These are phyloP conservation scores for Lamproptera curius DNA, from an alignment of 2,888 invertebrate species.

Conservation along the genomic window DNA sequence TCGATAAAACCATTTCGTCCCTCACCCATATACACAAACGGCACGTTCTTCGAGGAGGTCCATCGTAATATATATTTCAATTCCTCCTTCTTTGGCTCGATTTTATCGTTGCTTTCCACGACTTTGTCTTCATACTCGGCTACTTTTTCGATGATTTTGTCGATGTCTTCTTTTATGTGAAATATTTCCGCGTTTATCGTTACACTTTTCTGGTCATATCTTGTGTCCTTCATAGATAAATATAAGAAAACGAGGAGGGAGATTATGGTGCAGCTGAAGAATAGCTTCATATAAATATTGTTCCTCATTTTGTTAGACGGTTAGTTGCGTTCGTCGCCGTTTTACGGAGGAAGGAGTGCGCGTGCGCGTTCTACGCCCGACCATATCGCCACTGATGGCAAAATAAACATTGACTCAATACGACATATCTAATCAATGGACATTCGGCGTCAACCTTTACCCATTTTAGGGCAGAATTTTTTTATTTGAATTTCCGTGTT, in stretches of 20 bases:
- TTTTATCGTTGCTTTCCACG: not conserved
- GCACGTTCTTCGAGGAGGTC: slow-evolving; percentile 39
- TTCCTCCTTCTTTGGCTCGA: slow-evolving; percentile 8
- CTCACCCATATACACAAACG: slow-evolving; percentile 42
- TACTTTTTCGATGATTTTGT: slow-evolving; percentile 14
- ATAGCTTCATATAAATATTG: slow-evolving; percentile 20
- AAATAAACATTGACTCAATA: slow-evolving; percentile 16
- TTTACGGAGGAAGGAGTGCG: slow-evolving; percentile 2
- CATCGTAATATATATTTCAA: slow-evolving; percentile 50
- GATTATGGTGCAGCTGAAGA: slow-evolving; percentile 21
- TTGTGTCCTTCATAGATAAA: slow-evolving; percentile 22
- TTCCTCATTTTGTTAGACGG: slow-evolving; percentile 21
- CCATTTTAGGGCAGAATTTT: not conserved
- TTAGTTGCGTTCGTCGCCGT: slow-evolving; percentile 3
- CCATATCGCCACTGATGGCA: slow-evolving; percentile 17
- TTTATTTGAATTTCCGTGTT: too few relatives aligned
- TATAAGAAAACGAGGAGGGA: slow-evolving; percentile 24
- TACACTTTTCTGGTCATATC: slow-evolving; percentile 11
- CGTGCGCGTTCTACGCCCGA: slow-evolving; percentile 14
- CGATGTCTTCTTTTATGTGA: slow-evolving; percentile 12
- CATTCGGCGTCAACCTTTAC: not conserved
- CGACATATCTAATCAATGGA: slow-evolving; percentile 11
- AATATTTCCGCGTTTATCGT: slow-evolving; percentile 17
- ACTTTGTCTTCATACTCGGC: slow-evolving; percentile 4
- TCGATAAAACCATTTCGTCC: slow-evolving; percentile 40